Evolutionary conservation across 2,113 vertebrate genomes (phyloP), one percentile per base, ranked within the genome.

Genomic region (Acrocephalus arundinaceus): DNA sequence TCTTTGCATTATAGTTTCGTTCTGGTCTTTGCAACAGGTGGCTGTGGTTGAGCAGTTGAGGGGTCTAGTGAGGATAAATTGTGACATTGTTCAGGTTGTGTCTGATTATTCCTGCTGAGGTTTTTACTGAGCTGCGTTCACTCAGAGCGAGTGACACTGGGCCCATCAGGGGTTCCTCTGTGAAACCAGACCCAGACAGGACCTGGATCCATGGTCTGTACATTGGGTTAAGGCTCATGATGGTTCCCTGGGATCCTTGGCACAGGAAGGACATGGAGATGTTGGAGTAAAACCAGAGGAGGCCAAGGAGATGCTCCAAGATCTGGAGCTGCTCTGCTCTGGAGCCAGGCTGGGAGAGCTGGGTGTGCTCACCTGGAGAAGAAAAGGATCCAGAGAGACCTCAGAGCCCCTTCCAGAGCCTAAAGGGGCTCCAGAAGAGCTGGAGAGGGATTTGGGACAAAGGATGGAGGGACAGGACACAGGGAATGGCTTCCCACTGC

Each of bases 61-160:
- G 18, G 1, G 1, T 18, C 35, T 52, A 3, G 77, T 10, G n/a
- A 63, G 67, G 31, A 58, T 41, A 79, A 94, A 82, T 4, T 5
- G 10, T 52, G 37, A 49, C 31, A 27, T 18, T 67, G 20, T 24
- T 68, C 66, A 49, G 61, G 15, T 13, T 1, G 1, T 3, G 39
- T 55, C 20, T 0, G 12, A 13, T 63, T 33, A 23, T 68, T 59
- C 15, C 25, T 71, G 10, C 46, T n/a, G 62, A 84, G 55, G 11
- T 18, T n/a, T 66, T 19, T 3, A 7, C 30, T 4, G 35, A 86
- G n/a, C 41, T 2, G 5, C 52, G 41, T 49, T 90, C 0, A 0
- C 37, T 68, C 37, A 39, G 37, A 48, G 37, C 0, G 0, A 41
- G 25, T 13, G 1, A 0, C 27, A 10, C 7, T 0, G 1, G 5